Percentiles rank a stretch among this genome's conserved stretches.
Conservation (phyloP, 30 jellyfish, hydroid and myxozoan genomes). For the Turritopsis rubra region DNA sequence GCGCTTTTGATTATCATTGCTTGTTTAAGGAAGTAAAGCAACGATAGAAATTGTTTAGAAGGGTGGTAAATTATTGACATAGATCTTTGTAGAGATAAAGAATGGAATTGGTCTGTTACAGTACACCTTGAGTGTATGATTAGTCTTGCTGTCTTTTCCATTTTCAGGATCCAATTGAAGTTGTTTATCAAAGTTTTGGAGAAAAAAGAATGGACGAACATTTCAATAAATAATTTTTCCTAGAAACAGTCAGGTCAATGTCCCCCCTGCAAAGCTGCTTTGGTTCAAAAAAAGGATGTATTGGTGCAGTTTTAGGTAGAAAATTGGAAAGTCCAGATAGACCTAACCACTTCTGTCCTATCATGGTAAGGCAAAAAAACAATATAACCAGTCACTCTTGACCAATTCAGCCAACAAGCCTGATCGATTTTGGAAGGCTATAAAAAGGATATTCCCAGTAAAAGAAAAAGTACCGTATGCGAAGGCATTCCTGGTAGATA, state of each 20-base stretch:
- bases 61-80: no score
- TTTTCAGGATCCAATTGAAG: neutral
- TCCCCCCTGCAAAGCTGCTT: neutral
- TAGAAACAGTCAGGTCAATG: no score
- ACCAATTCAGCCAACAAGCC: neutral
- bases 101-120: no score
- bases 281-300: neutral
- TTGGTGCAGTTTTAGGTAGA: neutral
- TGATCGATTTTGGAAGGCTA: neutral
- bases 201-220: neutral
- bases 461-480: no score
- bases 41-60: no score
- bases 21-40: no score
- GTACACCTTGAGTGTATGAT: no score
- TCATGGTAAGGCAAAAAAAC: neutral
- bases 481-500: no score
- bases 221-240: neutral
- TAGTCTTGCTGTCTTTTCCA: no score
- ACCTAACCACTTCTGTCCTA: neutral
- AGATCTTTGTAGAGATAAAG: no score
- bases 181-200: slow-evolving; percentile 6
- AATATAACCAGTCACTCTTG: neutral
- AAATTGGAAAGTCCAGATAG: neutral
- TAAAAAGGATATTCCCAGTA: no score
- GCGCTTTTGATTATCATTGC: no score